Base-by-base conservation (phyloP, 2,797 vertebrate genomes). In the Sitta carolinensis region DNA sequence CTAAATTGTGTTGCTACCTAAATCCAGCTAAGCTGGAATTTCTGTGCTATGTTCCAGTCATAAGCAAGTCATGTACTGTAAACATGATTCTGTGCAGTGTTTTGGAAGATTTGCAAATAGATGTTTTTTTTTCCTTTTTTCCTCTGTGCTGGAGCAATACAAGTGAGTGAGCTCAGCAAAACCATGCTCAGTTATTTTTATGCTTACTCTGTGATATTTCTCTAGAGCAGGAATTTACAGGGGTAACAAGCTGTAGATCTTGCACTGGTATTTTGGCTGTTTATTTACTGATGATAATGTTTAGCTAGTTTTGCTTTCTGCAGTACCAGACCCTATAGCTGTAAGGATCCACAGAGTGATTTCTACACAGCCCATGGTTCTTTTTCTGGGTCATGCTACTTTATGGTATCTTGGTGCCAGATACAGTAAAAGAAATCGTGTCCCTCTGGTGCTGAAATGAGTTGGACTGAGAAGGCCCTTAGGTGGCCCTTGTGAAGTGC, bases 221-320 rank as follows among this genome's bases (percentile, higher is more conserved):
- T 90, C 43, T 70, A 68, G 47, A 89, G 68, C 63, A 84, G 57
- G 50, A 90, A 80, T 95, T 92, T 90, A 23, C 23, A 80, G 57
- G 45, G 38, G 14, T 57, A 79, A 57, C 0, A 10, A 87, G 26
- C 40, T 63, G 50, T 50, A 32, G 17, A 22, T 58, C 55, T 51
- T 70, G 30, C 52, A 38, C 27, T 72, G 29, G 5, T 81, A 10
- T 80, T 83, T 85, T 69, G 23, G 15, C 22, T 78, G 27, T 75
- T 86, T 74, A 34, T 68, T 86, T 78, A 70, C 72, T 83, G 79
- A 74, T 64, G 14, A 47, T 38, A 57, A 54, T 0, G 0, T 81
- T 86, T 40, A 86, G 42, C 51, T 89, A 34, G 62, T 68, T 92
- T 91, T 30, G 9, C 50, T 80, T 68, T 61, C 38, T 72, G 57